phyloP scores from a whole-genome alignment of 2,888 invertebrate genomes.

The Drymonia ruficornis region DNA sequence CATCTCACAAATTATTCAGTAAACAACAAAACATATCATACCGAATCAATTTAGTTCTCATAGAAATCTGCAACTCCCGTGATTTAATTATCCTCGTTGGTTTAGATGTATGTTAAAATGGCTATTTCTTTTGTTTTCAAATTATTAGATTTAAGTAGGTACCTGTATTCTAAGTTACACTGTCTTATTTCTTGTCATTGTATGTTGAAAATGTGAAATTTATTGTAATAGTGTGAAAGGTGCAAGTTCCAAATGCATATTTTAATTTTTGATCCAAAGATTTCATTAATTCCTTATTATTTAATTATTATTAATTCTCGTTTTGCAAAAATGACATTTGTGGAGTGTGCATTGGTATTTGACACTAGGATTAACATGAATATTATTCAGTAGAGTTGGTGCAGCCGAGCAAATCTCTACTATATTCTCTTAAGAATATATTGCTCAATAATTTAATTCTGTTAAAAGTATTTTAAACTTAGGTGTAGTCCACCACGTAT shows the following conservation, averaged over 20 bases:
- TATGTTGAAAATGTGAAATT: conserved; percentile 73
- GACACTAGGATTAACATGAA: conserved; percentile 75
- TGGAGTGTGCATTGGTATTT: conserved; percentile 82
- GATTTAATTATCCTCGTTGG: conserved; percentile 53
- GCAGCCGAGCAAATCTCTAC: conserved; percentile 84
- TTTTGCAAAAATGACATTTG: conserved; percentile 77
- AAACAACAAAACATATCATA: conserved; percentile 82
- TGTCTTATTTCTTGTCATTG: conserved; percentile 75
- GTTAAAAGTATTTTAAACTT: conserved; percentile 81
- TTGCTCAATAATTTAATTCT: conserved; percentile 84
- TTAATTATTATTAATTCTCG: conserved; percentile 63
- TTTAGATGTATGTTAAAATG: conserved; percentile 69
- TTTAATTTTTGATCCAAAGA: conserved; percentile 82
- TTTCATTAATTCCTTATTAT: conserved; percentile 74
- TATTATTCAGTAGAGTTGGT: conserved; percentile 79
- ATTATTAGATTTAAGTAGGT: conserved; percentile 74
- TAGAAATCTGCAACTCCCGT: conserved; percentile 67
- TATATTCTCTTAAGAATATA: conserved; percentile 82
- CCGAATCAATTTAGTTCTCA: conserved; percentile 70
- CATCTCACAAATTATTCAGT: conserved; percentile 79
- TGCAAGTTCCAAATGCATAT: conserved; percentile 80
- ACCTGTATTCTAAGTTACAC: conserved; percentile 60
- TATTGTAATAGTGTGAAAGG: conserved; percentile 74
- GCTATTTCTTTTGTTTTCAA: conserved; percentile 76
- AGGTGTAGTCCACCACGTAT: conserved; percentile 76